phyloP scores from a whole-genome alignment of 1,140 invertebrate genomes.

The Mesaphorura yosii region DNA sequence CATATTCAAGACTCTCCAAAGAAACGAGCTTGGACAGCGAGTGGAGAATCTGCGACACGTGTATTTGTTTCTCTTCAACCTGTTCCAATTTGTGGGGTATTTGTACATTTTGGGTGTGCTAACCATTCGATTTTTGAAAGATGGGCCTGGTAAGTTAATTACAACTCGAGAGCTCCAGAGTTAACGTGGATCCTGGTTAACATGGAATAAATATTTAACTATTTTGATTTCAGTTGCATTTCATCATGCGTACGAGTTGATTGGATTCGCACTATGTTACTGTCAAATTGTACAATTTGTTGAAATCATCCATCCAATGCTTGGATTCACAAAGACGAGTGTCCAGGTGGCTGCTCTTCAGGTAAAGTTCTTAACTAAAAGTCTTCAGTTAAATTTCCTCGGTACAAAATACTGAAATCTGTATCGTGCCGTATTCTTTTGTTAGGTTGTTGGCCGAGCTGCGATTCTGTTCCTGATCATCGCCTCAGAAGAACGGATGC shows the following conservation, averaged over 20 bases:
- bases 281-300: constrained; percentile 68
- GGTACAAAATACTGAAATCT: neutral
- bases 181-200: neutral
- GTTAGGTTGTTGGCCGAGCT: constrained; percentile 62
- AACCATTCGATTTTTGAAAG: constrained; percentile 55
- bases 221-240: neutral
- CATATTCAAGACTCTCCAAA: constrained; percentile 59
- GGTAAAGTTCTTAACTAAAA: constrained; percentile 33
- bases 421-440: constrained; percentile 5
- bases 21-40: constrained; percentile 65
- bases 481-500: constrained; percentile 69
- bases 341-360: constrained; percentile 44
- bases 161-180: neutral
- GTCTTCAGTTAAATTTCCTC: neutral
- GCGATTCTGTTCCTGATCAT: constrained; percentile 75
- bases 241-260: constrained; percentile 55
- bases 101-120: constrained; percentile 65
- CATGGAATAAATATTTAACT: neutral
- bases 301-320: constrained; percentile 78
- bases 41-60: constrained; percentile 71
- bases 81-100: constrained; percentile 81
- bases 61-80: constrained; percentile 79
- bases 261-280: constrained; percentile 69
- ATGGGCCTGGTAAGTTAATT: constrained; percentile 50
- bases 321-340: constrained; percentile 72